phyloP scores from a whole-genome alignment of 2,797 vertebrate species.

The Natrix natrix region DNA sequence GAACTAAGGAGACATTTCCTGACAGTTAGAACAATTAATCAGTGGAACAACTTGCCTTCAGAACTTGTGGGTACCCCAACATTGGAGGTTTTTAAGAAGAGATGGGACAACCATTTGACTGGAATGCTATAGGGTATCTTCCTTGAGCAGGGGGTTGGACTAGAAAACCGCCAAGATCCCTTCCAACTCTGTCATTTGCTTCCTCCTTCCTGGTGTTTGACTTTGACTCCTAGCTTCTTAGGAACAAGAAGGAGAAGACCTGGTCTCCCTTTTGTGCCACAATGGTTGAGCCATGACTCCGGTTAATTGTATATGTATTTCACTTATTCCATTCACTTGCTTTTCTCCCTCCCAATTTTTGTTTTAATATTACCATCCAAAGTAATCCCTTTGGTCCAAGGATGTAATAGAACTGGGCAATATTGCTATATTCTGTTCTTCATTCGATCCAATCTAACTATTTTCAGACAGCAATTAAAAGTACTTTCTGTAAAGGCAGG shows the following conservation, averaged over 20 bases:
- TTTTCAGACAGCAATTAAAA: not conserved
- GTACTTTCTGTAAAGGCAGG: not conserved
- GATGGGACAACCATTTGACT: not conserved
- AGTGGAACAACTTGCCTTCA: not conserved
- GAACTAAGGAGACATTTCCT: not conserved
- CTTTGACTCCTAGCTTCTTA: not conserved
- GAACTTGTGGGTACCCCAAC: not conserved
- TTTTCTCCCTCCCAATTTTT: not conserved
- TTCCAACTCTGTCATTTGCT: not conserved
- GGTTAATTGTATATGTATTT: not conserved
- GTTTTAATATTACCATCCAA: not conserved
- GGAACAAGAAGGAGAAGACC: not conserved
- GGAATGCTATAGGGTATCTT: not conserved
- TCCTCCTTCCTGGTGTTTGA: not conserved
- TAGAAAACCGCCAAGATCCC: not conserved
- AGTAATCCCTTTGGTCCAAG: not conserved
- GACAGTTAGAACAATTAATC: not conserved
- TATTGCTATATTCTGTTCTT: not conserved
- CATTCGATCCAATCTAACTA: not conserved
- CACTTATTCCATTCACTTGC: not conserved
- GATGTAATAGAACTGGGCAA: not conserved
- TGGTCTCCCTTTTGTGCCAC: not conserved
- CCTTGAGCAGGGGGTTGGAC: not conserved
- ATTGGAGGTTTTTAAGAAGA: not conserved
- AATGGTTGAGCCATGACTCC: not conserved